A percentile compares a stretch with the other conserved stretches of the same genome.
Conservation (phyloP, 1,140 invertebrate species). For the Monochamus saltuarius region DNA sequence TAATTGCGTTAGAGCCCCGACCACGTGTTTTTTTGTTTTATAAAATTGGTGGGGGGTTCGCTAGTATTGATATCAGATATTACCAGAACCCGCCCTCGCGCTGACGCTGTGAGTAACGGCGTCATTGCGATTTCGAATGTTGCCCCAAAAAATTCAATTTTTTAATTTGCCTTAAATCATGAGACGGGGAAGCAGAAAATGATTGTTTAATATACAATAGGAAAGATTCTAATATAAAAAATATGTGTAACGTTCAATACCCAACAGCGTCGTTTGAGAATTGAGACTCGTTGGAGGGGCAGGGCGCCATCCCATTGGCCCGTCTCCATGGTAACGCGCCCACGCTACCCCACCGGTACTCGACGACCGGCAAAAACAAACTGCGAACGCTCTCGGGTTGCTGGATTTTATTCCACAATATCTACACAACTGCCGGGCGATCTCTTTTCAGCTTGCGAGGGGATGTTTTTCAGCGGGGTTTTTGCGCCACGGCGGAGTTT, state of each 20-base stretch:
- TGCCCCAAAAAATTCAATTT: conserved; percentile 21
- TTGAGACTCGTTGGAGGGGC: conserved; percentile 13
- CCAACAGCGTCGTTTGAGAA: conserved; percentile 15
- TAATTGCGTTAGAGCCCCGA: conserved; percentile 40
- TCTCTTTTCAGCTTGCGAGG: conserved; percentile 35
- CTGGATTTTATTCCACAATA: conserved; percentile 43
- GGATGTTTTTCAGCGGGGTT: conserved; percentile 32
- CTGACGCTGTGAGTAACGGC: conserved; percentile 17
- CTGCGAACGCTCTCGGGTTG: conserved; percentile 40
- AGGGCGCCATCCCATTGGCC: conserved; percentile 37
- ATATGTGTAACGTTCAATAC: neutral
- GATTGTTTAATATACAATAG: neutral
- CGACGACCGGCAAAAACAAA: conserved; percentile 47
- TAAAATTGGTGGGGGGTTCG: conserved; percentile 30
- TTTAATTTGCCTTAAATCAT: conserved; percentile 5
- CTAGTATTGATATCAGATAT: conserved; percentile 50
- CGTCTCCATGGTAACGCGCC: conserved; percentile 42
- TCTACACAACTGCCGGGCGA: conserved; percentile 26
- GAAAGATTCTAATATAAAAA: conserved; percentile 12
- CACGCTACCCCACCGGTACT: conserved; percentile 21
- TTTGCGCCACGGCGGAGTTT: conserved; percentile 28
- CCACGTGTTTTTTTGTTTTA: conserved; percentile 45
- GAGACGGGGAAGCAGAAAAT: conserved; percentile 9
- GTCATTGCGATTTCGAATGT: conserved; percentile 28
- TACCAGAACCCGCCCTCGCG: conserved; percentile 34